Base-by-base conservation (phyloP, 1,140 invertebrate genomes). In the Aphaenogaster rudis region DNA sequence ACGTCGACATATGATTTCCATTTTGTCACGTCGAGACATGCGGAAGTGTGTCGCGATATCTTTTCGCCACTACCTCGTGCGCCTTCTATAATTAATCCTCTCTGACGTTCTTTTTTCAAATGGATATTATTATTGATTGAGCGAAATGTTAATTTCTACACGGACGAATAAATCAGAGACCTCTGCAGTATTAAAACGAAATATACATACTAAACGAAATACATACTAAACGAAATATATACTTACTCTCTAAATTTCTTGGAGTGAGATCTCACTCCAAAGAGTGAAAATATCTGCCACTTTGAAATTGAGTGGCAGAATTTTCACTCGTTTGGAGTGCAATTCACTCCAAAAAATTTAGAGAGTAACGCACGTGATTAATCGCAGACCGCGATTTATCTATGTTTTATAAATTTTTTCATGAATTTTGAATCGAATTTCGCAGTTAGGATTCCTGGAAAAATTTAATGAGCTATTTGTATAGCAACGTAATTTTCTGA, bases 41-140 rank as follows among this genome's bases (percentile, higher is more conserved):
- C 17, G 57, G 42, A 61, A 84, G 59, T 50, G 42, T 28, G 54
- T 42, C 28, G n/a, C 67, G 67, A 82, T 59, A 74, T 33, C n/a
- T 72, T 57, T 57, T 61, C 13, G 4, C 3, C 39, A 8, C 42
- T 74, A 57, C 33, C n/a, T 76, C 4, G 39, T 11, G 28, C 11
- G 28, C 36, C 2, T 48, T 13, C 28, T 28, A 7, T 48, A 50
- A 63, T 84, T 84, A 74, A 84, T 84, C 13, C 33, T 48, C n/a
- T 48, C 36, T 28, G 54, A 72, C 52, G 17, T 45, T 57, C 7
- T 7, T 33, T 48, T 72, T 33, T 48, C 3, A 48, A 76, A 21
- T 17, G 28, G 28, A 74, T n/a, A 61, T 74, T 76, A 39, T 50
- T 69, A 39, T 54, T 7, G 64, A 79, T 79, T 54, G 64, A 17